Percentiles rank a stretch among this genome's conserved stretches.
Evolutionary conservation across 2,888 invertebrate genomes (phyloP).

Genomic region (Megamerina dolium): DNA sequence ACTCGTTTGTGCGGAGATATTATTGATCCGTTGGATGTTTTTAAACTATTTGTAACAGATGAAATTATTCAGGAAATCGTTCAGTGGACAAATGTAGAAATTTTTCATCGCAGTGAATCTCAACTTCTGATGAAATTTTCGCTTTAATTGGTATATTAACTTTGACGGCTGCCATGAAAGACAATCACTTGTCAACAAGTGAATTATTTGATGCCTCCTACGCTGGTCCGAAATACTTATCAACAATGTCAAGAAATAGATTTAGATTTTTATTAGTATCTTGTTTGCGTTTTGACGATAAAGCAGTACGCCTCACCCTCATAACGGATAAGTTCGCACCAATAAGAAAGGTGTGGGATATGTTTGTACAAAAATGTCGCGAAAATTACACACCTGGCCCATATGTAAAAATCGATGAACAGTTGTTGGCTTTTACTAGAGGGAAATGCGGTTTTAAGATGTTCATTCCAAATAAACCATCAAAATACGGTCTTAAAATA

Average conservation of each 20-base stretch:
- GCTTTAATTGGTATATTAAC: slow-evolving; percentile 14
- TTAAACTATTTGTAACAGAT: slow-evolving; percentile 10
- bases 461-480: slow-evolving; percentile 21
- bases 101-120: slow-evolving; percentile 9
- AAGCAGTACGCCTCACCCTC: slow-evolving; percentile 7
- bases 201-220: slow-evolving; percentile 17
- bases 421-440: slow-evolving; percentile 19
- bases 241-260: slow-evolving; percentile 14
- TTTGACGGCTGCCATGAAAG: slow-evolving; percentile 16
- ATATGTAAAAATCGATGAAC: slow-evolving; percentile 19
- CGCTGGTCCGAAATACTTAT: slow-evolving; percentile 12
- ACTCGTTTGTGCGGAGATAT: slow-evolving; percentile 9
- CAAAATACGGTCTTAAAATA: slow-evolving; percentile 19
- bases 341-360: slow-evolving; percentile 13
- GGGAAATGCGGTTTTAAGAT: slow-evolving; percentile 17
- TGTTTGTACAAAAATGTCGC: slow-evolving; percentile 19
- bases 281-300: slow-evolving; percentile 15
- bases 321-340: slow-evolving; percentile 11
- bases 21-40: slow-evolving; percentile 9
- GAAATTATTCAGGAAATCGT: slow-evolving; percentile 12
- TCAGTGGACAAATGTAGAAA: slow-evolving; percentile 11
- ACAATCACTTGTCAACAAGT: slow-evolving; percentile 12
- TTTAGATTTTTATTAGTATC: slow-evolving; percentile 11
- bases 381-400: slow-evolving; percentile 19
- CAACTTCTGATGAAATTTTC: slow-evolving; percentile 9